Conservation (phyloP, 2,113 vertebrate species). For the Puntigrus tetrazona region DNA sequence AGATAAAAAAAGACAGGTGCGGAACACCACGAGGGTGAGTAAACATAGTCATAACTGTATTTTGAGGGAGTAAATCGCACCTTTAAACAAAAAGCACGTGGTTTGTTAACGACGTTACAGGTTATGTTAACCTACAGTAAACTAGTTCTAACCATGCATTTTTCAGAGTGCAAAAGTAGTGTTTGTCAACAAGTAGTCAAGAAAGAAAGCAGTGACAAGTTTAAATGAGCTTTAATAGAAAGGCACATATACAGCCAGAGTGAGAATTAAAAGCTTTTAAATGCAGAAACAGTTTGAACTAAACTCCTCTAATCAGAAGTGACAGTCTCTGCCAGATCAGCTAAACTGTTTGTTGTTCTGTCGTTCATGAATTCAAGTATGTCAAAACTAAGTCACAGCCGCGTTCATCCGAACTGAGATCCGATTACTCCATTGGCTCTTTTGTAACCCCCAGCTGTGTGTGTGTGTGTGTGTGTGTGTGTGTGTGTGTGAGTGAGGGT, state of each 20-base stretch:
- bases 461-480: neutral
- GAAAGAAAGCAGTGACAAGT: conserved; percentile 22
- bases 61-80: neutral
- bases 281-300: conserved; percentile 54
- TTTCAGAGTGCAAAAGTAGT: neutral
- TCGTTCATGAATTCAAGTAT: conserved; percentile 51
- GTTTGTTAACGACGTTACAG: neutral
- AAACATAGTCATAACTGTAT: neutral
- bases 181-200: neutral
- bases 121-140: neutral
- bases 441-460: conserved; percentile 16
- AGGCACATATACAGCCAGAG: conserved; percentile 64
- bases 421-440: conserved; percentile 44
- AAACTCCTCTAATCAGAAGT: conserved; percentile 41
- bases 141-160: neutral
- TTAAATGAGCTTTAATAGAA: conserved; percentile 63
- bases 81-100: neutral
- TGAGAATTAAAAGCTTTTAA: conserved; percentile 58
- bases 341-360: conserved; percentile 11
- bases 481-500: no score
- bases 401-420: conserved; percentile 35
- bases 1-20: neutral
- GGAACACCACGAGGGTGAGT: neutral
- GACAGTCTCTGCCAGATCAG: conserved; percentile 33
- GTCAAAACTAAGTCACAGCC: conserved; percentile 39